Percentiles rank a stretch among this genome's conserved stretches.
Evolutionary conservation across 2,113 vertebrate genomes (phyloP).

Genomic region (Saccopteryx bilineata): DNA sequence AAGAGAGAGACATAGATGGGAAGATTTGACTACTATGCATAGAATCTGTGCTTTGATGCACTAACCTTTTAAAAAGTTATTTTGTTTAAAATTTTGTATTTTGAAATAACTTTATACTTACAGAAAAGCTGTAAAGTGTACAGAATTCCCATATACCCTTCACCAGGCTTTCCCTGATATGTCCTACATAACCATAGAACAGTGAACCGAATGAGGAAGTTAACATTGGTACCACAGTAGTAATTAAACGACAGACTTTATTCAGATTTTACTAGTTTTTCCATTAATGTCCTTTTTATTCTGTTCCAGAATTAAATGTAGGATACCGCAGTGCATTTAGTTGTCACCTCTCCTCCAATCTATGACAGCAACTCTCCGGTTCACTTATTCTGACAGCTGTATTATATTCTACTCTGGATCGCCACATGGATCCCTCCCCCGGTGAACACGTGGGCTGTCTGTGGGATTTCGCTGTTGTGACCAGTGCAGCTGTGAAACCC

Average conservation of each 20-base stretch:
- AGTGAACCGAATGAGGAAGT: neutral
- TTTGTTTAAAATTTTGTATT: neutral
- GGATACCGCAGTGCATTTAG: neutral
- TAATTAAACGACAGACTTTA: neutral
- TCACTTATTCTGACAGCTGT: neutral
- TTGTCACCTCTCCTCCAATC: neutral
- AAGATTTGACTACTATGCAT: neutral
- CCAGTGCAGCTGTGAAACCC: neutral
- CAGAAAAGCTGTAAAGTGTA: neutral
- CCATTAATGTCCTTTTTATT: neutral
- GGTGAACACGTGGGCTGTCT: too few relatives aligned
- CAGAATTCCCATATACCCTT: neutral
- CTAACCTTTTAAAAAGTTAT: neutral
- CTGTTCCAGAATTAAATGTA: neutral
- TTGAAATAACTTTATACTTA: neutral
- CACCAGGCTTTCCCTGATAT: neutral
- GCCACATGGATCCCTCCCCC: rapidly evolving
- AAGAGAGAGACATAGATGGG: neutral
- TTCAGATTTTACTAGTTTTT: neutral
- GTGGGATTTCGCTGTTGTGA: neutral
- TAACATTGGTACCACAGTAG: neutral
- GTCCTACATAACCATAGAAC: neutral
- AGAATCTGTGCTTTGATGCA: neutral
- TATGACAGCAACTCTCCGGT: neutral
- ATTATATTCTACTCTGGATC: neutral